Percentiles rank a stretch among this genome's conserved stretches.
Conservation (phyloP, 2,888 invertebrate species). For the Drosophila trichaetosa region DNA sequence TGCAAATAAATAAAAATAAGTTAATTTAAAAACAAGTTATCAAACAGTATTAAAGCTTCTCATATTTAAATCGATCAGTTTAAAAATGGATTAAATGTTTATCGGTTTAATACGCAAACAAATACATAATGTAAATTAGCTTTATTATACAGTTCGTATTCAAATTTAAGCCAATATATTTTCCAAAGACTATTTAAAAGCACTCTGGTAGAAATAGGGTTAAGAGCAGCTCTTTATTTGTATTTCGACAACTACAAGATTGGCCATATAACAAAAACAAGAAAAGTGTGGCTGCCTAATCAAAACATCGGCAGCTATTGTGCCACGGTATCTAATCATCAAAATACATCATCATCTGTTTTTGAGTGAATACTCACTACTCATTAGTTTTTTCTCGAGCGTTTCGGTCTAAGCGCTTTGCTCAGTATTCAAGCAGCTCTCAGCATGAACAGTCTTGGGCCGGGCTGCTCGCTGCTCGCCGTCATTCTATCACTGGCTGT, state of each 20-base stretch:
- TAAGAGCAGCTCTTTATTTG: conserved; percentile 3
- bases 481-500: conserved; percentile 32
- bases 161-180: background rate
- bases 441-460: conserved; percentile 49
- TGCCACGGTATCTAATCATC: conserved; percentile 56
- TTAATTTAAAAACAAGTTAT: background rate
- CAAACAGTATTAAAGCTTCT: background rate
- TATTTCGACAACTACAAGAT: background rate
- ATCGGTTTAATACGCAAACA: background rate
- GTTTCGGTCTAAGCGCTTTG: conserved; percentile 1
- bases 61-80: background rate
- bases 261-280: conserved; percentile 7
- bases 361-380: conserved; percentile 43
- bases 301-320: conserved; percentile 21
- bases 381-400: conserved; percentile 20
- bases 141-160: background rate
- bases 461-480: conserved; percentile 21
- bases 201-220: background rate
- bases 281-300: conserved; percentile 36
- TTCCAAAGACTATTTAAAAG: background rate
- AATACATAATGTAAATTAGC: background rate
- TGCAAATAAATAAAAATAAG: background rate
- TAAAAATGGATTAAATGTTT: background rate
- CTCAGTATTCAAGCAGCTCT: conserved; percentile 47
- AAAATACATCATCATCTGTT: conserved; percentile 25